Base-by-base conservation (phyloP, 2,888 invertebrate species). In the Drosophila affinis region DNA sequence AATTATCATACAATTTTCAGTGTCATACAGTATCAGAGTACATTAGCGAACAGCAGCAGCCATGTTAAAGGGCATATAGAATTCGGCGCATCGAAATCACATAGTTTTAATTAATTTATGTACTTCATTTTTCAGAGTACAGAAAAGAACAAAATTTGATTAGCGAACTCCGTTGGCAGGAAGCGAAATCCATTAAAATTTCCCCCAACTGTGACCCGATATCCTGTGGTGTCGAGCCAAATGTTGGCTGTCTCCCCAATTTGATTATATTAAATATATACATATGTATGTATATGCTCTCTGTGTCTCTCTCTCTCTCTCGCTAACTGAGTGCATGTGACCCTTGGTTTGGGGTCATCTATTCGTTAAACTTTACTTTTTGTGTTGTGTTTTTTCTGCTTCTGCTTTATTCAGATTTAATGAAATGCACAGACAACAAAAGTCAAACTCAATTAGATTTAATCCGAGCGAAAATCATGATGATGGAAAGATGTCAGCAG, bases 361-460 rank as follows among this genome's bases (percentile, higher is more conserved):
- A 24, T 29, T 49, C 62, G 21, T 45, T 49, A 9, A 62, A 48
- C 39, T 62, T 62, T n/a, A 12, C 48, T 14, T 14, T 10, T 29
- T 27, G 9, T 51, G 7, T 29, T 10, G 21, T 49, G n/a, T 53
- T 64, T 9, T 27, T 17, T 9, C 17, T 17, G 29, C 48, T 9
- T 27, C 9, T 9, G 65, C 53, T 44, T 65, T 44, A 54, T 67
- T 62, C 64, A 59, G 59, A 29, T 63, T 76, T 81, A 86, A 89
- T 89, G 54, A 75, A 86, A 75, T 70, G 70, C 62, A 70, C 86
- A 87, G 86, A 87, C 89, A 88, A 87, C 89, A 89, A 89, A 87
- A 89, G 81, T 78, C 56, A 59, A 53, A 65, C 53, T 77, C 68
- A 87, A 85, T 87, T 67, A 68, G 57, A 69, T 72, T 65, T 49